A percentile compares a stretch with the other conserved stretches of the same genome.
phyloP scores from a whole-genome alignment of 2,113 vertebrate species.

The Myrmophylax atrothorax region DNA sequence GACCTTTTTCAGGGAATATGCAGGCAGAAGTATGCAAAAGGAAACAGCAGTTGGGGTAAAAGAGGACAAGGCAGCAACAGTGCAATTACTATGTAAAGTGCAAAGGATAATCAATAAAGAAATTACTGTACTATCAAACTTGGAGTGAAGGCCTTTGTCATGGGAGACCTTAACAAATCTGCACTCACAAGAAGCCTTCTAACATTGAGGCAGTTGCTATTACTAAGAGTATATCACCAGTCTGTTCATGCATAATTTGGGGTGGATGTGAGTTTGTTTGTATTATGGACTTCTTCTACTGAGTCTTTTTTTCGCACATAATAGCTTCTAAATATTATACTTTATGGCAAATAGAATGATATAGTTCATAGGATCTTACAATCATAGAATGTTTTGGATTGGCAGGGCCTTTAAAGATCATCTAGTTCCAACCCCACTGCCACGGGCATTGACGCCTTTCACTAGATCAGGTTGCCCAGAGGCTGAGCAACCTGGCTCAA shows the following conservation, averaged over 20 bases:
- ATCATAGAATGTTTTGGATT: neutral
- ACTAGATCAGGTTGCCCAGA: neutral
- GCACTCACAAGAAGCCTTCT: neutral
- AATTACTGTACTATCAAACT: neutral
- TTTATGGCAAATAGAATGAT: neutral
- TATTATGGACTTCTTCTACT: neutral
- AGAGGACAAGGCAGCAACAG: neutral
- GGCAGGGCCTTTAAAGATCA: neutral
- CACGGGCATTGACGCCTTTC: neutral
- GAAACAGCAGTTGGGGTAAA: neutral
- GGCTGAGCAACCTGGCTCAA: neutral
- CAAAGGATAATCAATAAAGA: neutral
- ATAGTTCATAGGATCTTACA: neutral
- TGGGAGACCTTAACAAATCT: neutral
- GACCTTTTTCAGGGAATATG: neutral
- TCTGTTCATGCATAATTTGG: neutral
- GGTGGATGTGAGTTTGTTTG: neutral
- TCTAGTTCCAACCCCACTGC: neutral
- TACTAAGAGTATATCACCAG: neutral
- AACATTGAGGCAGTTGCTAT: neutral
- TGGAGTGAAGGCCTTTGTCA: neutral
- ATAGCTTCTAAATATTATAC: neutral
- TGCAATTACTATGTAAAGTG: neutral
- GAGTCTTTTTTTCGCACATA: neutral
- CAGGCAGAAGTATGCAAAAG: neutral